Evolutionary conservation across 2,888 invertebrate species (phyloP), one percentile per base, ranked within the genome.

Genomic region (Hyalella azteca): DNA sequence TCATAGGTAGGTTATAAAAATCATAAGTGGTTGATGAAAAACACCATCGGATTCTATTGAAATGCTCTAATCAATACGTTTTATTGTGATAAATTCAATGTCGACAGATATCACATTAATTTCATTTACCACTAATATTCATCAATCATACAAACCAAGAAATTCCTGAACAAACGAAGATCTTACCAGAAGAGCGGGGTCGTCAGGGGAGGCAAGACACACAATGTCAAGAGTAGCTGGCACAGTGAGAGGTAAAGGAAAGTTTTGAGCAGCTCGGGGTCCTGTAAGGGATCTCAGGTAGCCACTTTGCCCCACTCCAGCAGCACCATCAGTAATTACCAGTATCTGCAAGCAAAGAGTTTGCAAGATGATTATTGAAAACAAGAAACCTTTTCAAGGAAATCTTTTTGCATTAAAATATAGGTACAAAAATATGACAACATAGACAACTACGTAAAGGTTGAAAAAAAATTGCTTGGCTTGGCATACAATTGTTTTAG

Each of bases 211-310:
- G 73, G 87, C 86, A 13, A 90, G 86, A 81, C 88, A 88, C 41
- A 90, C 86, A 29, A 90, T 86, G 82, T 89, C 94, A 84, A 97
- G 90, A 88, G 94, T 94, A 77, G 93, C 93, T 15, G 94, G 93
- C 87, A 93, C 94, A 13, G 93, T 90, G 86, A 94, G 93, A 7
- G 94, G 94, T 45, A 95, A 87, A 41, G 94, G 94, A 85, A 93
- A 91, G 36, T 89, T 89, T 15, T 80, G 79, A 86, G 85, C 85
- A 3, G 86, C 86, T 22, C 84, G 81, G 41, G 86, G 77, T 26
- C 85, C 81, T 32, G 78, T 77, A 76, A 78, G 85, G 49, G 79
- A 82, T 78, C 75, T 84, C 81, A 79, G 59, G 29, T 78, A 88
- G 88, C 66, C 92, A 86, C 91, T 91, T 2, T 90, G 88, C 3